Conservation (phyloP, 1,140 invertebrate species). For the Holcopasites calliopsidis region DNA sequence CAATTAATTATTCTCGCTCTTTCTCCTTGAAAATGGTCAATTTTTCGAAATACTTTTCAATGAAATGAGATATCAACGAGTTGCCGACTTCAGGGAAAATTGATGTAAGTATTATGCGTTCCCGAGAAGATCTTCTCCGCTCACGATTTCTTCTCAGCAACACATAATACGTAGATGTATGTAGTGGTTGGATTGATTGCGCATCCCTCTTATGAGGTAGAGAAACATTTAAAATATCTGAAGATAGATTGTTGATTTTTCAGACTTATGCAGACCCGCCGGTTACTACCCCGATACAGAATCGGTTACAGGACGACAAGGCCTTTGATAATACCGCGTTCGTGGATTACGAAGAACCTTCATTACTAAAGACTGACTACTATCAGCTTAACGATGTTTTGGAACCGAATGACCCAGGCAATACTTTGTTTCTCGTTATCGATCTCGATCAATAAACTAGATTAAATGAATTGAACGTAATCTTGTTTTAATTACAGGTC, state of each 20-base stretch:
- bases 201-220: not conserved
- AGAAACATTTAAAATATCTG: constrained; percentile 30
- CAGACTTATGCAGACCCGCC: constrained; percentile 75
- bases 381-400: constrained; percentile 83
- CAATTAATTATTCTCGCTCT: no score
- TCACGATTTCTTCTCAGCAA: no score
- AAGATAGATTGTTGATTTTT: constrained; percentile 42
- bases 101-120: no score
- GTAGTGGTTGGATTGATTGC: not conserved
- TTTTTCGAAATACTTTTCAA: no score
- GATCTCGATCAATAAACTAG: no score
- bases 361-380: constrained; percentile 86
- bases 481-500: constrained; percentile 49
- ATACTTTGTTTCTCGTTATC: not conserved
- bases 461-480: not conserved
- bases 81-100: no score
- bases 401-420: constrained; percentile 73
- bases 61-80: no score
- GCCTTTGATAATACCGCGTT: constrained; percentile 87
- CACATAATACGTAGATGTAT: no score
- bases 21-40: no score
- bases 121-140: no score
- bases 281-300: constrained; percentile 61
- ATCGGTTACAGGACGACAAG: constrained; percentile 73
- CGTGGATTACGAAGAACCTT: constrained; percentile 87